Percentiles rank a stretch among this genome's conserved stretches.
phyloP scores from a whole-genome alignment of 2,888 invertebrate genomes.

The Hyposoter didymator region DNA sequence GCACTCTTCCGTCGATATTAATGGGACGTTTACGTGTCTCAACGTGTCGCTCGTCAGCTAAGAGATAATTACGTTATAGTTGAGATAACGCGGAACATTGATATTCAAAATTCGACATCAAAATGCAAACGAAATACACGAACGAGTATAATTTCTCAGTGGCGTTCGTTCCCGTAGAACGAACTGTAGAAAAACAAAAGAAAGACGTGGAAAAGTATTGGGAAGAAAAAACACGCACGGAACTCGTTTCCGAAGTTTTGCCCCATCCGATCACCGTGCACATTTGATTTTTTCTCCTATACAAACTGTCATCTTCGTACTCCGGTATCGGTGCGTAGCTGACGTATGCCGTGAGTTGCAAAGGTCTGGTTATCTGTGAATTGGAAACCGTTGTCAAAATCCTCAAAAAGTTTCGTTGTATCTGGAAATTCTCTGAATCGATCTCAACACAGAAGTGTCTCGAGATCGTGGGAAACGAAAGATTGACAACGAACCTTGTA shows the following conservation, averaged over 20 bases:
- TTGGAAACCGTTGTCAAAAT: not conserved
- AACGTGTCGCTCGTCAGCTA: conserved; percentile 59
- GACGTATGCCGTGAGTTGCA: conserved; percentile 56
- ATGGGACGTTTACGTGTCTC: conserved; percentile 73
- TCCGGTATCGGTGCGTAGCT: conserved; percentile 39
- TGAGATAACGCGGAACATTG: not conserved
- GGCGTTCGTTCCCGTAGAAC: not conserved
- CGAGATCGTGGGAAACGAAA: conserved; percentile 55
- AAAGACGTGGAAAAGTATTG: not conserved
- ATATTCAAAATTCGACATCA: not conserved
- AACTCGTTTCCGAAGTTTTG: conserved; percentile 32
- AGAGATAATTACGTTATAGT: not conserved
- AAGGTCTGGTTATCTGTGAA: conserved; percentile 42
- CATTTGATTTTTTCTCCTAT: conserved; percentile 7
- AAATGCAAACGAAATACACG: not conserved
- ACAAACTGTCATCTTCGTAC: conserved; percentile 3
- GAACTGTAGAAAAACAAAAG: not conserved
- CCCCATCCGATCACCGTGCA: conserved; percentile 65
- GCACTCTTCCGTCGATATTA: conserved; percentile 71
- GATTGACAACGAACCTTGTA: conserved; percentile 74
- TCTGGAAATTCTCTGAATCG: not conserved
- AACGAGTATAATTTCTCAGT: not conserved
- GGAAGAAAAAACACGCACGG: conserved; percentile 33
- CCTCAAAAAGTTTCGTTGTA: not conserved
- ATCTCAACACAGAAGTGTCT: not conserved